A percentile compares a stretch with the other conserved stretches of the same genome.
Evolutionary conservation across 2,888 invertebrate species (phyloP).

Genomic region (Drosophila rubida): DNA sequence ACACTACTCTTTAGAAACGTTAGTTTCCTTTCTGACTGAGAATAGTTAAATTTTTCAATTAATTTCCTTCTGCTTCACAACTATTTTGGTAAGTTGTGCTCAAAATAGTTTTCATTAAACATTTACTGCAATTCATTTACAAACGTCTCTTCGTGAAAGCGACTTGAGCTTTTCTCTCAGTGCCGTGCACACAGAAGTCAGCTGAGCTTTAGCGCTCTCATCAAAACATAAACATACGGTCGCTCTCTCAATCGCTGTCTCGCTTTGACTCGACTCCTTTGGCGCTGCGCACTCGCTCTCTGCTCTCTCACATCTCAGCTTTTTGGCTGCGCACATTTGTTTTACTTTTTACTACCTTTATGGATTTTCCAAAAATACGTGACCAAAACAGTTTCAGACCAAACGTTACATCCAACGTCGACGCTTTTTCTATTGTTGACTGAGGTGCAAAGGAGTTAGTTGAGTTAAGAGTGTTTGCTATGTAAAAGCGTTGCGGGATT

Average conservation of each 20-base stretch:
- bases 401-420: constrained; percentile 4
- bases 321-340: constrained; percentile 31
- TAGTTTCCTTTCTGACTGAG: no score
- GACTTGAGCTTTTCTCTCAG: constrained; percentile 13
- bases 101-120: no score
- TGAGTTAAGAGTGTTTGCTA: constrained; percentile 19
- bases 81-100: no score
- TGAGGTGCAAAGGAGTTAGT: constrained; percentile 20
- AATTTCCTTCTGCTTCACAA: no score
- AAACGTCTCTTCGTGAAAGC: no score
- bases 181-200: constrained; percentile 14
- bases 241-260: no score
- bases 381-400: constrained; percentile 60
- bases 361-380: constrained; percentile 73
- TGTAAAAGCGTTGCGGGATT: constrained; percentile 43
- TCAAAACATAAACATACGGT: neutral
- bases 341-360: constrained; percentile 47
- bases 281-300: constrained; percentile 37
- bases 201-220: constrained; percentile 4
- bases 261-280: constrained; percentile 3
- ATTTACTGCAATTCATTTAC: no score
- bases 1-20: no score
- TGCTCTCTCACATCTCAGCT: constrained; percentile 32
- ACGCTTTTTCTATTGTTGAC: constrained; percentile 12
- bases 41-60: neutral